phyloP scores from a whole-genome alignment of 2,113 vertebrate genomes.

The Microcebus jonahi region DNA sequence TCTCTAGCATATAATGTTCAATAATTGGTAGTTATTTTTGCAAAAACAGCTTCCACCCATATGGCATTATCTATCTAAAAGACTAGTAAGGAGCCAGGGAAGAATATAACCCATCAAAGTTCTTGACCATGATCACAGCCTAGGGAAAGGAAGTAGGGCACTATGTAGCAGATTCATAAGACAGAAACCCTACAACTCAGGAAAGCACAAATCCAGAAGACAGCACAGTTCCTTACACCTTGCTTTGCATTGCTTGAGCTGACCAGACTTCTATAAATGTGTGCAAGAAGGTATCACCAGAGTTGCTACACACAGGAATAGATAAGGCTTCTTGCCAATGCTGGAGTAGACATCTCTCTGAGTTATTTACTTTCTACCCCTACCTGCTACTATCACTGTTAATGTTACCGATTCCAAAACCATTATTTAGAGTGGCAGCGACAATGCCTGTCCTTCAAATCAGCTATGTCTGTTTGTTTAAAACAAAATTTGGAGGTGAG shows the following conservation, averaged over 20 bases:
- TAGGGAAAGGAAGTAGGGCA: neutral
- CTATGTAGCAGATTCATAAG: neutral
- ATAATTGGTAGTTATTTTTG: neutral
- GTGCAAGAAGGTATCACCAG: neutral
- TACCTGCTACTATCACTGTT: neutral
- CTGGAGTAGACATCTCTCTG: neutral
- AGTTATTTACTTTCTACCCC: neutral
- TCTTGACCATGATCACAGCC: neutral
- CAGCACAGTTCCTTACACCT: no score
- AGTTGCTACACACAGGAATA: neutral
- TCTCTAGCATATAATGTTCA: neutral
- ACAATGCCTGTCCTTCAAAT: neutral
- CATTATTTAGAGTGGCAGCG: neutral
- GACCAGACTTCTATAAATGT: neutral
- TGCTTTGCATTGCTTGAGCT: no score
- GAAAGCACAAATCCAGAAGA: neutral
- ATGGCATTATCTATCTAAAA: neutral
- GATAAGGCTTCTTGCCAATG: neutral
- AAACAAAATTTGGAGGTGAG: neutral
- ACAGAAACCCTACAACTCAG: neutral
- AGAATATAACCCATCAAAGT: neutral
- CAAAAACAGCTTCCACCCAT: neutral
- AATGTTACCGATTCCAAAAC: neutral
- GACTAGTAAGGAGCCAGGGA: neutral
- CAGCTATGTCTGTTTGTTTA: neutral